Evolutionary conservation across 2,797 vertebrate genomes (phyloP).

Genomic region (Pantherophis alleghaniensis): DNA sequence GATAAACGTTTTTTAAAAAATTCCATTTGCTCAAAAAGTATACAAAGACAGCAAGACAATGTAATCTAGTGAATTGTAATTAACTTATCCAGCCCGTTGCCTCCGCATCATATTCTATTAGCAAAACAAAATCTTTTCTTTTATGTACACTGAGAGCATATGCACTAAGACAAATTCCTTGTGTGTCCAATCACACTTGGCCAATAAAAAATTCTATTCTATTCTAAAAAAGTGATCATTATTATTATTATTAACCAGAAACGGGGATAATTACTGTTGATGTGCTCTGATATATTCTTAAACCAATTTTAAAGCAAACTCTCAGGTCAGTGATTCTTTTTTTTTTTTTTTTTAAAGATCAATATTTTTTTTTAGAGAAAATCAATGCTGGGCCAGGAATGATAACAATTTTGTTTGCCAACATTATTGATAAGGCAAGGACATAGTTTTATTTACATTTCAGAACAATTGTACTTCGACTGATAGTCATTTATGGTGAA

Average conservation of each 20-base stretch:
- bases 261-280: background rate
- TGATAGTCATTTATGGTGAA: background rate
- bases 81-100: background rate
- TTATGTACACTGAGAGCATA: too few relatives aligned
- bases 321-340: background rate
- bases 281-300: background rate
- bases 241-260: background rate
- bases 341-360: background rate
- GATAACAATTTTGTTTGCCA: background rate
- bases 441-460: background rate
- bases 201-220: too few relatives aligned
- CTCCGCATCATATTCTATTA: background rate
- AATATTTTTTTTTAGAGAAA: background rate
- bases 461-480: background rate
- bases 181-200: too few relatives aligned
- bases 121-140: background rate
- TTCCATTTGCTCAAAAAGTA: background rate
- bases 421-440: background rate
- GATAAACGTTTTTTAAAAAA: background rate
- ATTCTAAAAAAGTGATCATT: background rate
- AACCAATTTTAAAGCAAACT: background rate
- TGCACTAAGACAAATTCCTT: too few relatives aligned
- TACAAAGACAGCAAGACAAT: background rate
- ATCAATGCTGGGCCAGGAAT: background rate
- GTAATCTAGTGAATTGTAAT: background rate